Conservation (phyloP, 2,113 vertebrate genomes). For the Fulmarus glacialis region DNA sequence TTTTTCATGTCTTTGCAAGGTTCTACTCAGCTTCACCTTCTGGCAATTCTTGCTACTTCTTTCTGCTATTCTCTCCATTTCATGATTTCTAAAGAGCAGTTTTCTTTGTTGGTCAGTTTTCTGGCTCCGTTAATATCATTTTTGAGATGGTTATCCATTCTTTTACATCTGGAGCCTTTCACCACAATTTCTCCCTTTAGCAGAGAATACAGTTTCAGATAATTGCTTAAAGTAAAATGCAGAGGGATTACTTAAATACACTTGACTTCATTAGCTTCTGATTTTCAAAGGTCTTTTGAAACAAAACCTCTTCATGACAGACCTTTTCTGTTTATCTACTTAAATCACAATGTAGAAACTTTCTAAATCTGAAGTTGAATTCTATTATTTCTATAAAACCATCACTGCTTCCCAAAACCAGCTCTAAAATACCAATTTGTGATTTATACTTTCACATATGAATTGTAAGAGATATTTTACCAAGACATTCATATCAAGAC, state of each 20-base stretch:
- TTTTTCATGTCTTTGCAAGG: not conserved
- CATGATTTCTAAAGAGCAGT: not conserved
- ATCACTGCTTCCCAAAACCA: not conserved
- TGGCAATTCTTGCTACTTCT: not conserved
- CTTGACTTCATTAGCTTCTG: conserved; percentile 42
- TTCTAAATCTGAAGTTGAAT: not conserved
- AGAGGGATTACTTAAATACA: conserved; percentile 50
- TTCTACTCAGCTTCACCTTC: not conserved
- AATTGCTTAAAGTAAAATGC: conserved; percentile 58
- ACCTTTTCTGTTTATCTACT: conserved; percentile 1
- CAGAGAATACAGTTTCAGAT: conserved; percentile 23
- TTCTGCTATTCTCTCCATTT: not conserved
- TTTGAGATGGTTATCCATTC: not conserved
- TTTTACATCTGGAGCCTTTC: not conserved
- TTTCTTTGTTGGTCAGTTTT: not conserved
- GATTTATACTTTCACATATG: not conserved
- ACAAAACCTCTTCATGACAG: not conserved
- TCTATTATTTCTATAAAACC: not conserved
- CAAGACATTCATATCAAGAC: not conserved
- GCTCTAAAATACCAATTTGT: not conserved
- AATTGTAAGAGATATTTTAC: not conserved
- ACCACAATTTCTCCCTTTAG: not conserved
- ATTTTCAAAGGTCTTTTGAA: conserved; percentile 29
- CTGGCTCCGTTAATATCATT: not conserved
- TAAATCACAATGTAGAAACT: not conserved